phyloP scores from a whole-genome alignment of 2,113 vertebrate genomes.

The Xiphorhynchus elegans region DNA sequence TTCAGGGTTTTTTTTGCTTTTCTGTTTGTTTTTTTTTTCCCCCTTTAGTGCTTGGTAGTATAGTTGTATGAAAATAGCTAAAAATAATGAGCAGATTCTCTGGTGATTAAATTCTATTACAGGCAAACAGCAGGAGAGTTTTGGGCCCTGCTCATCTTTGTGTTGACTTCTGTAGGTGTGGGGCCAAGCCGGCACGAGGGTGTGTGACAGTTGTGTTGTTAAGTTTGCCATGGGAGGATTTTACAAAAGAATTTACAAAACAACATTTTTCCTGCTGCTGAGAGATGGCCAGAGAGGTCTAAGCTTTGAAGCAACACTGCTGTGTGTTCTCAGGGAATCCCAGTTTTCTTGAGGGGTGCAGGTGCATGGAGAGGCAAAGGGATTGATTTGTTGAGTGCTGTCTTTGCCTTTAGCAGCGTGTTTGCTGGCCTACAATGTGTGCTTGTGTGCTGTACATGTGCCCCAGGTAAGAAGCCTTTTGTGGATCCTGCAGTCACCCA shows the following conservation, averaged over 20 bases:
- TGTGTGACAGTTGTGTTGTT: background rate
- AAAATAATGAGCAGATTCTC: background rate
- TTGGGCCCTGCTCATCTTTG: background rate
- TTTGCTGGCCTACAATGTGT: fast-evolving
- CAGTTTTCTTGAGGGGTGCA: background rate
- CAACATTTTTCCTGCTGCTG: background rate
- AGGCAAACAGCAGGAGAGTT: background rate
- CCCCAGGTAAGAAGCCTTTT: background rate
- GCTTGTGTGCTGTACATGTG: background rate
- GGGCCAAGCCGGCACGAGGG: background rate
- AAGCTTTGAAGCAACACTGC: background rate
- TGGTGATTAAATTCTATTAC: background rate
- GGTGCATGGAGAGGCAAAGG: background rate
- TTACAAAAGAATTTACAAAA: background rate
- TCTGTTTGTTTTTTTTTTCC: background rate
- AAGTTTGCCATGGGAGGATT: background rate
- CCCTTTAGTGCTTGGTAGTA: background rate
- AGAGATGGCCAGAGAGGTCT: background rate
- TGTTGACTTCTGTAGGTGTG: background rate
- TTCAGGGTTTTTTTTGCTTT: background rate
- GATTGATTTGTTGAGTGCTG: background rate
- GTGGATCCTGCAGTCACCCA: background rate
- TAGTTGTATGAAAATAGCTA: background rate
- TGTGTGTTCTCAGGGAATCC: background rate
- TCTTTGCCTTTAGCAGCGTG: background rate